phyloP scores from a whole-genome alignment of 2,888 invertebrate genomes.

The Bellardia bayeri region DNA sequence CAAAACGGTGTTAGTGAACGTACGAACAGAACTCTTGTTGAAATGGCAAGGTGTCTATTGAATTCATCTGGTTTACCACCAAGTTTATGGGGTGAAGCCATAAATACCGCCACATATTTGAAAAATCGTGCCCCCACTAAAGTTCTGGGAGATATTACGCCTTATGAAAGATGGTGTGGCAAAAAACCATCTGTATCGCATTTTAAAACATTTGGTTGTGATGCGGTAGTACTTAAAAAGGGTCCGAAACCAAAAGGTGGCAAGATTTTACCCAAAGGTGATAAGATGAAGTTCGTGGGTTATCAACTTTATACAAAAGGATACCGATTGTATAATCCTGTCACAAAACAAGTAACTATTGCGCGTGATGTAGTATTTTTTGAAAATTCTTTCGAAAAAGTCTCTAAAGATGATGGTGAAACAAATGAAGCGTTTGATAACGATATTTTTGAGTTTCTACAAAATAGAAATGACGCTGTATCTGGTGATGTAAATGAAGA shows the following conservation, averaged over 20 bases:
- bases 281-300: not conserved
- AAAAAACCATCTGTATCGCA: conserved; percentile 18
- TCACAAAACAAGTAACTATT: too few species aligned
- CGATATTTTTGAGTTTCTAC: too few species aligned
- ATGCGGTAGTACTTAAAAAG: conserved; percentile 46
- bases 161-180: conserved; percentile 52
- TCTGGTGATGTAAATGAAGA: too few species aligned
- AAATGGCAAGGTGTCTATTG: conserved; percentile 61
- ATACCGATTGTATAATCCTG: too few species aligned
- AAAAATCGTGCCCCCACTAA: conserved; percentile 45
- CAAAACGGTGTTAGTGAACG: conserved; percentile 56
- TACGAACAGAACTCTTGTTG: conserved; percentile 53
- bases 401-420: too few species aligned
- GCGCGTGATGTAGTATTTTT: too few species aligned
- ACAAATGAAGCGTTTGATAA: too few species aligned
- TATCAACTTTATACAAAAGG: too few species aligned
- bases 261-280: conserved; percentile 43
- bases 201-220: conserved; percentile 54
- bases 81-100: conserved; percentile 54
- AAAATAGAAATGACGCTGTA: too few species aligned
- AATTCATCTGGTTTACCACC: conserved; percentile 36
- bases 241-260: conserved; percentile 36
- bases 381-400: too few species aligned
- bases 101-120: conserved; percentile 25
- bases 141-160: conserved; percentile 31